Conservation (phyloP, 2,113 vertebrate species). For the Callipepla californica region DNA sequence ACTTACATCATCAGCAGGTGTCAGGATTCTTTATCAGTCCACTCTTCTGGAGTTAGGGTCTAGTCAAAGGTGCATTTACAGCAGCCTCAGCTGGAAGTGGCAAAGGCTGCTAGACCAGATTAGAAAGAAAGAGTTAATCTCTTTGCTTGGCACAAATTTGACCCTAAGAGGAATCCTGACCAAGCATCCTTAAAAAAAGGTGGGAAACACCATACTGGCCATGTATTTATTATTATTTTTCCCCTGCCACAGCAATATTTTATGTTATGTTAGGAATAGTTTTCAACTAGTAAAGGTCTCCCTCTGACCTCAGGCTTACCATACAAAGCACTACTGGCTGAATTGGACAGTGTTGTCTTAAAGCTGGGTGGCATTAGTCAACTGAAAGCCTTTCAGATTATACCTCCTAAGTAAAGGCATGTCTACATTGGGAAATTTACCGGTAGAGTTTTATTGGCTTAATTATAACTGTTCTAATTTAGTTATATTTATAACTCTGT, state of each 20-base stretch:
- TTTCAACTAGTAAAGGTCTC: neutral
- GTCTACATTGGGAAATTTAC: neutral
- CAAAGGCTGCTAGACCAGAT: neutral
- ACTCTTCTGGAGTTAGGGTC: neutral
- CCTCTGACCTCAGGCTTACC: neutral
- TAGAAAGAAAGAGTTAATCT: neutral
- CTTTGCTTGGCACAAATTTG: neutral
- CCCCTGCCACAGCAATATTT: neutral
- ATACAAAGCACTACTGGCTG: neutral
- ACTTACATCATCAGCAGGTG: neutral
- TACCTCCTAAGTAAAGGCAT: constrained; percentile 14
- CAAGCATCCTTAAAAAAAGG: neutral
- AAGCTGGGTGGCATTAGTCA: constrained; percentile 30
- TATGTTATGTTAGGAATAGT: neutral
- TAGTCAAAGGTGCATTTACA: neutral
- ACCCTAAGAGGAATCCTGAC: neutral
- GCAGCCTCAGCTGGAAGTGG: neutral
- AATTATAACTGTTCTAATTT: constrained; percentile 27
- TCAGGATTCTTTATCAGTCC: neutral
- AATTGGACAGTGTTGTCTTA: neutral
- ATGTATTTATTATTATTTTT: neutral
- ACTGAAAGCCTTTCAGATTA: neutral
- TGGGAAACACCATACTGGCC: neutral
- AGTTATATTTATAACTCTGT: constrained; percentile 1
- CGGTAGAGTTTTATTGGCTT: neutral